Evolutionary conservation across 2,888 invertebrate genomes (phyloP).

Genomic region (Drosophila algonquin): DNA sequence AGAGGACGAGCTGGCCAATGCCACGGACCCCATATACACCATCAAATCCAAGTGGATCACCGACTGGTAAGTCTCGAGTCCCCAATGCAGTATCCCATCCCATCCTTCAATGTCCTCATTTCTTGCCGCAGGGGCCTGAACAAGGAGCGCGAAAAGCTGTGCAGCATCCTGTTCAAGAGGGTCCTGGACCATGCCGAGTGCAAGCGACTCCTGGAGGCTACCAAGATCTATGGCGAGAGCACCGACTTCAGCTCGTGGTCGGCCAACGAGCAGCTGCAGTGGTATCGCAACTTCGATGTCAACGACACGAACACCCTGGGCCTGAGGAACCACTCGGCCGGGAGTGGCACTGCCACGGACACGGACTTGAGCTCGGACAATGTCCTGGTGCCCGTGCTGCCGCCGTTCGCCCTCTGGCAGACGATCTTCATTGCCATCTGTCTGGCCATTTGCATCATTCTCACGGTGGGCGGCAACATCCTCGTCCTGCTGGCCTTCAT

Average conservation of each 20-base stretch:
- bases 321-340: slow-evolving; percentile 55
- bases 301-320: slow-evolving; percentile 69
- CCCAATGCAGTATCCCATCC: not conserved
- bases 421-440: slow-evolving; percentile 94
- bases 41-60: slow-evolving; percentile 91
- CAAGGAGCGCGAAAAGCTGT: slow-evolving; percentile 89
- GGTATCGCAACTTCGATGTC: slow-evolving; percentile 75
- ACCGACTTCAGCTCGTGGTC: slow-evolving; percentile 83
- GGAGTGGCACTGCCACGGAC: slow-evolving; percentile 35
- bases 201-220: slow-evolving; percentile 85
- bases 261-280: slow-evolving; percentile 74
- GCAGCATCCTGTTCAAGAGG: slow-evolving; percentile 87
- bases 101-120: not conserved
- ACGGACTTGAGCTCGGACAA: slow-evolving; percentile 46
- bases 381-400: slow-evolving; percentile 86
- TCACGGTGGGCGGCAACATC: slow-evolving; percentile 97
- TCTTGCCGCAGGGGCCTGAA: slow-evolving; percentile 87
- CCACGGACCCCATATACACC: slow-evolving; percentile 89
- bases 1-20: slow-evolving; percentile 84
- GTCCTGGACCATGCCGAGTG: slow-evolving; percentile 87
- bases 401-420: slow-evolving; percentile 95
- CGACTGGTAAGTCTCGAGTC: slow-evolving; percentile 87
- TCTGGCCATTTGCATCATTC: slow-evolving; percentile 93
- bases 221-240: slow-evolving; percentile 83
- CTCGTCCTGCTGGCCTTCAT: slow-evolving; percentile 97